Percentiles rank a stretch among this genome's conserved stretches.
Conservation (phyloP, 2,113 vertebrate genomes). For the Cinclus cinclus region DNA sequence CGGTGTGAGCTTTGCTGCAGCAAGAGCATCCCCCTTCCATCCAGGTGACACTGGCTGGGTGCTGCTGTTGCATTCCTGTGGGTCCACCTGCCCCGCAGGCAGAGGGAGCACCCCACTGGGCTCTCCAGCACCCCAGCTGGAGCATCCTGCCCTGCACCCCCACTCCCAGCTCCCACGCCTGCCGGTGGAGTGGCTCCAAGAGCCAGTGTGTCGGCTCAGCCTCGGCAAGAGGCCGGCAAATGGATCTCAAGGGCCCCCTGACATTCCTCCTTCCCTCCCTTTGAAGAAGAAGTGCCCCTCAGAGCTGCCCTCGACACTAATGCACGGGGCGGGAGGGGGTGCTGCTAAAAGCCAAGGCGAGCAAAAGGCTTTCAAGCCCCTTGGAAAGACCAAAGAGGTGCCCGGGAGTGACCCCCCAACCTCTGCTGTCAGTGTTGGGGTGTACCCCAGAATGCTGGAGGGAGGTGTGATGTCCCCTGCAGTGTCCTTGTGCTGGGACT, state of each 20-base stretch:
- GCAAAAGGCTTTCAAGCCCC: neutral
- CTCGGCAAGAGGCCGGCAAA: neutral
- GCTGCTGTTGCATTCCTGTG: accelerated
- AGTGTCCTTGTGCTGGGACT: accelerated
- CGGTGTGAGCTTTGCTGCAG: accelerated
- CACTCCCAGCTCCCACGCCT: accelerated
- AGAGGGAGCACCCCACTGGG: accelerated
- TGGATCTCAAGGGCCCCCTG: constrained; percentile 34
- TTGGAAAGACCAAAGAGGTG: neutral
- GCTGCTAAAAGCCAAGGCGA: neutral
- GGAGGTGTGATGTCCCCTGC: neutral
- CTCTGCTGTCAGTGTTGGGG: accelerated
- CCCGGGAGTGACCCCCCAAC: neutral
- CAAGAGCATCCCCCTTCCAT: neutral
- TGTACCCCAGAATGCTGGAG: neutral
- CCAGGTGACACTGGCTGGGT: accelerated
- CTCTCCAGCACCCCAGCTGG: neutral
- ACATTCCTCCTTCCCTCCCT: neutral
- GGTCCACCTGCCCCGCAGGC: accelerated
- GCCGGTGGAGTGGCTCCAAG: neutral
- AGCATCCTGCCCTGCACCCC: accelerated
- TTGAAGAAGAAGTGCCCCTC: neutral
- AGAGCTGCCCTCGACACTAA: neutral
- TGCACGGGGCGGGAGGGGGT: neutral
- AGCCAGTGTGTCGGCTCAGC: accelerated